Percentiles rank a stretch among this genome's conserved stretches.
Conservation (phyloP, 2,888 invertebrate species). For the Xylophagus ater region DNA sequence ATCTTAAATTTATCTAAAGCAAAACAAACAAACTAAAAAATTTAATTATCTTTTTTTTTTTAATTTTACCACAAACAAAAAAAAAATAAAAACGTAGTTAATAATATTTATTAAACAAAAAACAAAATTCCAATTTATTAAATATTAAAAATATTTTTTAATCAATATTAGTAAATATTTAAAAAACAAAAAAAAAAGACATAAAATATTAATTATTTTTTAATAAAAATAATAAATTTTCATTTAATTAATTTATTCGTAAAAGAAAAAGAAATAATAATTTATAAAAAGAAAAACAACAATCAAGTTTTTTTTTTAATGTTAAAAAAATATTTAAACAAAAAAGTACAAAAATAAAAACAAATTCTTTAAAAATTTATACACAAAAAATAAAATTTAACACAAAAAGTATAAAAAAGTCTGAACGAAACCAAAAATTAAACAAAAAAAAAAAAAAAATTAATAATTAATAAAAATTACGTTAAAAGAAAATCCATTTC, state of each 20-base stretch:
- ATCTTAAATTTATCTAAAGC: too few species aligned
- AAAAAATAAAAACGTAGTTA: neutral
- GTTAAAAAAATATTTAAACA: too few species aligned
- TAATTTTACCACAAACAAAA: neutral
- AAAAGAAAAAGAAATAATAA: too few species aligned
- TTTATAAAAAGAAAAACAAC: too few species aligned
- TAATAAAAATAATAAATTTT: too few species aligned
- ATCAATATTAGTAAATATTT: slow-evolving; percentile 2
- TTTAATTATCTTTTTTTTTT: slow-evolving; percentile 14
- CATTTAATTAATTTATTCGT: too few species aligned
- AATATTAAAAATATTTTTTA: neutral
- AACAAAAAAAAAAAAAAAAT: slow-evolving; percentile 30
- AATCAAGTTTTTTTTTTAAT: too few species aligned
- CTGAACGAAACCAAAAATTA: slow-evolving; percentile 36
- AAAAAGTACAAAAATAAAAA: slow-evolving; percentile 11
- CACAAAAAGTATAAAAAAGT: slow-evolving; percentile 23
- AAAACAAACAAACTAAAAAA: slow-evolving; percentile 13
- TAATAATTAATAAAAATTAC: too few species aligned
- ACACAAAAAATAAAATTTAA: slow-evolving; percentile 21
- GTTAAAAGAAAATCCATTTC: too few species aligned
- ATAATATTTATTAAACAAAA: neutral
- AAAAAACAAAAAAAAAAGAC: slow-evolving; percentile 1
- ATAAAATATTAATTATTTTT: neutral
- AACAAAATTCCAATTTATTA: neutral
- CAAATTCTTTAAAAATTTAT: slow-evolving; percentile 16